phyloP scores from a whole-genome alignment of 1,140 invertebrate species.

The Heterodera schachtii region DNA sequence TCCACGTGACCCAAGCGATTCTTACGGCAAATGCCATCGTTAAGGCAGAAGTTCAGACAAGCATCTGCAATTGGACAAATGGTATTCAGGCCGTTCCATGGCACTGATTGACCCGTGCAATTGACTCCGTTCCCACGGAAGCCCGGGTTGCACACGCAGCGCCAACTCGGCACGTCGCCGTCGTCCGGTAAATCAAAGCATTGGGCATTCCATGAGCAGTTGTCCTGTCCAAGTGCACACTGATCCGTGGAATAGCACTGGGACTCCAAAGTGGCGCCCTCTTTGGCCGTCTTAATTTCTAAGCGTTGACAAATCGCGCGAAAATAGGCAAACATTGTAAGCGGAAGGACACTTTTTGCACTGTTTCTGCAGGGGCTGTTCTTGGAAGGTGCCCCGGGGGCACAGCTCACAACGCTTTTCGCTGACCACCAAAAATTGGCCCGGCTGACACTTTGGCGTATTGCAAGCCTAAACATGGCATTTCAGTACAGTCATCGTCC shows the following conservation, averaged over 20 bases:
- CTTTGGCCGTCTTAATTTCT: slow-evolving; percentile 1
- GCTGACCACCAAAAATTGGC: slow-evolving; percentile 81
- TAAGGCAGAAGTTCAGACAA: slow-evolving; percentile 84
- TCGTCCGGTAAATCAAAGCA: slow-evolving; percentile 87
- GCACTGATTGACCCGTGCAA: slow-evolving; percentile 72
- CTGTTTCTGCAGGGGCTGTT: slow-evolving; percentile 82
- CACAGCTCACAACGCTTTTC: slow-evolving; percentile 82
- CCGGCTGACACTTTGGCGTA: slow-evolving; percentile 72
- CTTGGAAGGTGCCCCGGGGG: slow-evolving; percentile 88
- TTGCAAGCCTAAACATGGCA: slow-evolving; percentile 72
- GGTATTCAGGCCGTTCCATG: no score
- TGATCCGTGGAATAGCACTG: slow-evolving; percentile 66
- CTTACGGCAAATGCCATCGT: slow-evolving; percentile 86
- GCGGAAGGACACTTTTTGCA: slow-evolving; percentile 88
- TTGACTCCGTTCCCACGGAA: slow-evolving; percentile 76
- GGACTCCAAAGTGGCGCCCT: slow-evolving; percentile 59
- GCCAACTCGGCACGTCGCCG: slow-evolving; percentile 81
- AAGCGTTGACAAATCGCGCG: background rate
- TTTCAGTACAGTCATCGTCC: no score
- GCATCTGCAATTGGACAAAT: slow-evolving; percentile 72
- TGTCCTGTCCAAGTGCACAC: slow-evolving; percentile 64
- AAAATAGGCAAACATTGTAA: slow-evolving; percentile 70
- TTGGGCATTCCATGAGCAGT: slow-evolving; percentile 72
- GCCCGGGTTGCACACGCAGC: slow-evolving; percentile 88
- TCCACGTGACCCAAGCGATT: slow-evolving; percentile 69